Evolutionary conservation across 2,797 vertebrate species (phyloP).

Genomic region (Acipenser ruthenus): DNA sequence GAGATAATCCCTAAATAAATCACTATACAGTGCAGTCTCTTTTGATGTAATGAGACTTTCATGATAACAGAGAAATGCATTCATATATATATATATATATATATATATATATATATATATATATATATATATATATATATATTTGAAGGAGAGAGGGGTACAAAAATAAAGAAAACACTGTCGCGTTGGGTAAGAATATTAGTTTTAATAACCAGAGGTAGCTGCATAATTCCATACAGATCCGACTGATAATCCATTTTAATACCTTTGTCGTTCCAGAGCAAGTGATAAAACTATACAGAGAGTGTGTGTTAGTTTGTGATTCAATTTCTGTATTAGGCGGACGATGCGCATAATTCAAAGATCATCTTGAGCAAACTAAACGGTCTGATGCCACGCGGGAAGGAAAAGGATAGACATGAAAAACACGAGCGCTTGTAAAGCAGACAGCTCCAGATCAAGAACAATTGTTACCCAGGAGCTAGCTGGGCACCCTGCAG

Average conservation of each 20-base stretch:
- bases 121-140: background rate
- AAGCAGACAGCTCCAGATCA: too few relatives aligned
- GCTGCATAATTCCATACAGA: background rate
- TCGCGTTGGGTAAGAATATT: background rate
- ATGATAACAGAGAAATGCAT: slow-evolving; percentile 2
- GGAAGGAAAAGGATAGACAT: too few relatives aligned
- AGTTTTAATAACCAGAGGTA: background rate
- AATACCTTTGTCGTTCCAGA: background rate
- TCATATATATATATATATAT: background rate
- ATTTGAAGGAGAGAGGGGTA: background rate
- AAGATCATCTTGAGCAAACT: too few relatives aligned
- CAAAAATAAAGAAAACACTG: background rate
- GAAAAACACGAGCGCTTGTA: too few relatives aligned
- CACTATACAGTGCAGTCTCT: slow-evolving; percentile 17
- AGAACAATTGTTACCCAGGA: too few relatives aligned
- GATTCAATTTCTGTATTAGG: too few relatives aligned
- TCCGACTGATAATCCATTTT: background rate
- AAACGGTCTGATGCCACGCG: too few relatives aligned
- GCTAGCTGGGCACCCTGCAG: too few relatives aligned
- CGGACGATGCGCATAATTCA: too few relatives aligned
- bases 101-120: too few relatives aligned
- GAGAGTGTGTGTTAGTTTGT: too few relatives aligned
- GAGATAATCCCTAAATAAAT: slow-evolving; percentile 30
- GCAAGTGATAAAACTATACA: too few relatives aligned
- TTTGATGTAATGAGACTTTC: slow-evolving; percentile 23